Conservation (phyloP, 2,113 vertebrate genomes). For the Ailurus styani region DNA sequence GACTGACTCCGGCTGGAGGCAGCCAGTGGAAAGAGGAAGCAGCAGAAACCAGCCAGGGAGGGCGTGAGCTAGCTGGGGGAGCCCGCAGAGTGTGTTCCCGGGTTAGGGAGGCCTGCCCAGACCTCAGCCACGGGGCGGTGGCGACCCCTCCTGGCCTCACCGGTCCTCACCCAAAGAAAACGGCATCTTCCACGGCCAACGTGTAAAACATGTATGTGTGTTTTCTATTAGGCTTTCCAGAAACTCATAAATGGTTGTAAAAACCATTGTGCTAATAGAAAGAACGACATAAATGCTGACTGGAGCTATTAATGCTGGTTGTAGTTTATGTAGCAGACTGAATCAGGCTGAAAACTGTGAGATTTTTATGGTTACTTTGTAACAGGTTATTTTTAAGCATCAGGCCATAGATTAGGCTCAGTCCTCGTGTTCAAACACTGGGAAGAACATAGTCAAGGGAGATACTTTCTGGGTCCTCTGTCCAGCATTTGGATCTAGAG, state of each 20-base stretch:
- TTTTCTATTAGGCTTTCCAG: slow-evolving; percentile 65
- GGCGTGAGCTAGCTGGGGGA: not conserved
- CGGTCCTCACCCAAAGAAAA: not conserved
- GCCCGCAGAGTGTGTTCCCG: not conserved
- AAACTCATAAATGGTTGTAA: slow-evolving; percentile 74
- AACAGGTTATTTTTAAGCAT: slow-evolving; percentile 64
- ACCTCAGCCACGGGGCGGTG: slow-evolving; percentile 59
- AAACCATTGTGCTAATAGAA: slow-evolving; percentile 71
- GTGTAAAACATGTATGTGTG: not conserved
- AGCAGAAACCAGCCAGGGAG: not conserved
- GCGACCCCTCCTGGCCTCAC: slow-evolving; percentile 80
- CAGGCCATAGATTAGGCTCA: not conserved
- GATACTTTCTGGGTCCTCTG: not conserved
- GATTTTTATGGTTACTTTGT: slow-evolving; percentile 37
- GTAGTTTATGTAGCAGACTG: slow-evolving; percentile 19
- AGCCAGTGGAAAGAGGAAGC: not conserved
- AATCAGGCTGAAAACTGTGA: slow-evolving; percentile 2
- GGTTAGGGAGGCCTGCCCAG: not conserved
- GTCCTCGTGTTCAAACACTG: not conserved
- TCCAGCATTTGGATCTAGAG: not conserved
- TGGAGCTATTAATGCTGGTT: slow-evolving; percentile 47
- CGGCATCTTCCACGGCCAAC: not conserved
- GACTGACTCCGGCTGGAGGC: not conserved
- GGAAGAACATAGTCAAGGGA: not conserved
- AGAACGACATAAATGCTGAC: slow-evolving; percentile 65